Conservation (phyloP, 2,888 invertebrate genomes). For the Colostygia pectinataria region DNA sequence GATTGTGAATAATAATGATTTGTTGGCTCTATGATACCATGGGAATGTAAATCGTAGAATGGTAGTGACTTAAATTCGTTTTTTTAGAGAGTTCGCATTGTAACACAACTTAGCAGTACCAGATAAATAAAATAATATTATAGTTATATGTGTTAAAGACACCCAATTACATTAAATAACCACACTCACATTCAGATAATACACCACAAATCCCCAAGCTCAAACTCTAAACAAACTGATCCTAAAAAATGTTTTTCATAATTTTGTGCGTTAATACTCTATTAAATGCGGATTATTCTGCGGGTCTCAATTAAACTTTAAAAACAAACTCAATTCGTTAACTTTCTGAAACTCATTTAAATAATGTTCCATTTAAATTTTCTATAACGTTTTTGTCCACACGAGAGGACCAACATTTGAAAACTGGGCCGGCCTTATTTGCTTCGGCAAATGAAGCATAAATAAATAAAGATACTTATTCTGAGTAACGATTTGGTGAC, state of each 20-base stretch:
- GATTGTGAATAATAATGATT: too few relatives aligned
- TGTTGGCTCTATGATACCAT: too few relatives aligned
- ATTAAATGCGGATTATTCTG: slow-evolving; percentile 28
- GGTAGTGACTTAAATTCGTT: too few relatives aligned
- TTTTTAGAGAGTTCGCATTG: too few relatives aligned
- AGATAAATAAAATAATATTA: too few relatives aligned
- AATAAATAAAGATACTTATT: slow-evolving; percentile 26
- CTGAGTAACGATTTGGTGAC: slow-evolving; percentile 19
- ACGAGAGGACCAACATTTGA: slow-evolving; percentile 18
- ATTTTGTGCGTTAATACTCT: slow-evolving; percentile 24
- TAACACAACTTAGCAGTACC: too few relatives aligned
- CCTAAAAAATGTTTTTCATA: slow-evolving; percentile 17
- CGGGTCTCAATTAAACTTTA: slow-evolving; percentile 31
- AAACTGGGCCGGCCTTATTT: slow-evolving; percentile 19
- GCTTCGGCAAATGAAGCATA: slow-evolving; percentile 21
- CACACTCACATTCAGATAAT: too few relatives aligned
- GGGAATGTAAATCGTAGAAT: too few relatives aligned
- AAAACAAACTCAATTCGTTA: slow-evolving; percentile 31
- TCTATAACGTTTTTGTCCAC: slow-evolving; percentile 25
- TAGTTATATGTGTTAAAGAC: too few relatives aligned
- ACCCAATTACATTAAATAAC: too few relatives aligned
- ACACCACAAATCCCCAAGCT: neutral
- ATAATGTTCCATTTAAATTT: slow-evolving; percentile 23
- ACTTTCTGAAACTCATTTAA: slow-evolving; percentile 30
- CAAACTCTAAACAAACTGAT: slow-evolving; percentile 12